A percentile compares a stretch with the other conserved stretches of the same genome.
Evolutionary conservation across 2,113 vertebrate genomes (phyloP).

Genomic region (Tragelaphus strepsiceros): DNA sequence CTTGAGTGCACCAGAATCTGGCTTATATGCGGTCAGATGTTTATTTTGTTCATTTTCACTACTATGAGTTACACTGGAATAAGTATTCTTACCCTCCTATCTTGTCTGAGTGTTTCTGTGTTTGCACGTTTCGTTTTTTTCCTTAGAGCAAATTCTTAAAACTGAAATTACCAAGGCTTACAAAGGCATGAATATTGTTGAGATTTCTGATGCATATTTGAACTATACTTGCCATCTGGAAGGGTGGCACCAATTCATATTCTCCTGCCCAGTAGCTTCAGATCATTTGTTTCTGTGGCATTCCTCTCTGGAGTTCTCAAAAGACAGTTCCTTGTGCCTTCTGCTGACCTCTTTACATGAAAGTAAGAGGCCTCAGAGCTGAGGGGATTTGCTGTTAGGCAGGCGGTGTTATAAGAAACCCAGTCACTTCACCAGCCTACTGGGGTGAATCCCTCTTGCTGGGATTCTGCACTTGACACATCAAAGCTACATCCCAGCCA

Average conservation of each 20-base stretch:
- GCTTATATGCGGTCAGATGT: background rate
- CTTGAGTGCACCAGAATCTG: accelerated
- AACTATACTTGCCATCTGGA: background rate
- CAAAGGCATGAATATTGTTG: background rate
- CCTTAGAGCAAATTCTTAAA: background rate
- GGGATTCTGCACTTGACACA: background rate
- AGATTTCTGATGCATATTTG: background rate
- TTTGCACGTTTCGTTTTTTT: background rate
- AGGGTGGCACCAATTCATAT: accelerated
- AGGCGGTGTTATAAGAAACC: background rate
- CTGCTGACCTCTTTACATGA: background rate
- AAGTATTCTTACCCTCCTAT: background rate
- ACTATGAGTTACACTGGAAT: background rate
- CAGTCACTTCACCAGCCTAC: accelerated
- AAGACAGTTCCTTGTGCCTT: background rate
- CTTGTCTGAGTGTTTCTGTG: too few species aligned
- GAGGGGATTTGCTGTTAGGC: background rate
- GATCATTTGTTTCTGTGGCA: background rate
- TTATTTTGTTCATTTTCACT: too few species aligned
- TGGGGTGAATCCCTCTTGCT: background rate
- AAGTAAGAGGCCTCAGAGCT: background rate
- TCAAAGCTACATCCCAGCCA: accelerated
- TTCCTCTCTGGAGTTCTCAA: background rate
- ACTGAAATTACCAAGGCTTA: background rate
- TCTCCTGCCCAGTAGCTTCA: accelerated